A percentile compares a stretch with the other conserved stretches of the same genome.
These are phyloP conservation scores for Cebidichthys violaceus DNA, from an alignment of 2,113 vertebrate genomes.

Conservation along the genomic window DNA sequence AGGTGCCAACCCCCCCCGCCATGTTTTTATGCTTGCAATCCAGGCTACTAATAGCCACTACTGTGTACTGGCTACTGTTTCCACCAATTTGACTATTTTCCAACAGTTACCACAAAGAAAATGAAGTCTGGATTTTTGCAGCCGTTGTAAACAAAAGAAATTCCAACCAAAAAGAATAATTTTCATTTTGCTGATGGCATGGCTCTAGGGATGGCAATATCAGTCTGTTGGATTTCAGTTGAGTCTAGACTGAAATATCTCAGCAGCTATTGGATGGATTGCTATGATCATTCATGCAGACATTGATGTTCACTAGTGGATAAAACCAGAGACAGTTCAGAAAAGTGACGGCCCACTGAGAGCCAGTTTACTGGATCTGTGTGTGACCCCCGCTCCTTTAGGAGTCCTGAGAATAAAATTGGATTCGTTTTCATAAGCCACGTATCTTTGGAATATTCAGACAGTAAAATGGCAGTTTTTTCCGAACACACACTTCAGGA, in stretches of 20 bases:
- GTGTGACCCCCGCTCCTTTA: neutral
- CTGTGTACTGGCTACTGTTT: neutral
- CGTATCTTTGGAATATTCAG: too few relatives aligned
- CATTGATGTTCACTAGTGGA: neutral
- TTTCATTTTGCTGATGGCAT: neutral
- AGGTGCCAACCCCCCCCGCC: neutral
- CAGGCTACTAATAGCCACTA: neutral
- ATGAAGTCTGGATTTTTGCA: neutral
- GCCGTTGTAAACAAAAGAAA: neutral
- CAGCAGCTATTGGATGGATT: neutral
- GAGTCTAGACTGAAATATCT: neutral
- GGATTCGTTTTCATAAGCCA: too few relatives aligned
- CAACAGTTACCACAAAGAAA: neutral
- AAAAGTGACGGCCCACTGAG: neutral
- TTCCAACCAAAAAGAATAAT: neutral
- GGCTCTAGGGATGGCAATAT: neutral
- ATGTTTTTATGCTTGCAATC: slow-evolving; percentile 15
- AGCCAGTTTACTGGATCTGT: neutral
- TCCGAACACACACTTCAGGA: too few relatives aligned
- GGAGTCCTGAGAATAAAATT: neutral
- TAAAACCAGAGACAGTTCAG: neutral
- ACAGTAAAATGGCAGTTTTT: too few relatives aligned
- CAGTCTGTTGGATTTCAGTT: neutral
- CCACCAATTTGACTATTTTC: slow-evolving; percentile 7
- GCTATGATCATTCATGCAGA: neutral